Evolutionary conservation across 2,797 vertebrate genomes (phyloP).

Genomic region (Enteromius paludinosus): DNA sequence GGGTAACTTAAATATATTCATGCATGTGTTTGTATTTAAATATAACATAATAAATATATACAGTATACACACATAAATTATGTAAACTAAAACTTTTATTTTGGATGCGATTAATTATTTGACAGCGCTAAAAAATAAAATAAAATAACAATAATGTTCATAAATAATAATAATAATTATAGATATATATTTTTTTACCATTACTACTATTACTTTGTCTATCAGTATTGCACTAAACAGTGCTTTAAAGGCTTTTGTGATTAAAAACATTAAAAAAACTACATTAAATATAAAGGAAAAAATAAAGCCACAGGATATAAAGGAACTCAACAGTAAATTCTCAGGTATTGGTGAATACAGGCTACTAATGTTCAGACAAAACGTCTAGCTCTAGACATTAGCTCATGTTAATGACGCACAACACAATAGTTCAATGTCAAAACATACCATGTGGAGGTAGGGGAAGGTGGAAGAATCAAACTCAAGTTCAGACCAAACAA

Average conservation of each 20-base stretch:
- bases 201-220: neutral
- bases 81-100: no score
- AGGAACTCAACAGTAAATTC: neutral
- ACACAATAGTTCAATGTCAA: neutral
- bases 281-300: neutral
- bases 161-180: neutral
- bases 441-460: neutral
- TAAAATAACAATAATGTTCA: no score
- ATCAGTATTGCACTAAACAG: neutral
- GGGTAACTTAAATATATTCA: no score
- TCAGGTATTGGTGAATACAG: neutral
- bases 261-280: neutral
- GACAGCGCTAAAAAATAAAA: no score
- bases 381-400: neutral
- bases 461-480: neutral
- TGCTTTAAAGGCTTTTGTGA: neutral
- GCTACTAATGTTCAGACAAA: neutral
- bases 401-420: neutral
- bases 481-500: neutral
- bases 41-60: no score
- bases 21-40: no score
- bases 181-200: neutral
- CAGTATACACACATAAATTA: no score
- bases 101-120: no score
- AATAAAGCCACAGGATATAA: neutral